A percentile compares a stretch with the other conserved stretches of the same genome.
Evolutionary conservation across 1,140 invertebrate species (phyloP).

Genomic region (Leptinotarsa lineolata): DNA sequence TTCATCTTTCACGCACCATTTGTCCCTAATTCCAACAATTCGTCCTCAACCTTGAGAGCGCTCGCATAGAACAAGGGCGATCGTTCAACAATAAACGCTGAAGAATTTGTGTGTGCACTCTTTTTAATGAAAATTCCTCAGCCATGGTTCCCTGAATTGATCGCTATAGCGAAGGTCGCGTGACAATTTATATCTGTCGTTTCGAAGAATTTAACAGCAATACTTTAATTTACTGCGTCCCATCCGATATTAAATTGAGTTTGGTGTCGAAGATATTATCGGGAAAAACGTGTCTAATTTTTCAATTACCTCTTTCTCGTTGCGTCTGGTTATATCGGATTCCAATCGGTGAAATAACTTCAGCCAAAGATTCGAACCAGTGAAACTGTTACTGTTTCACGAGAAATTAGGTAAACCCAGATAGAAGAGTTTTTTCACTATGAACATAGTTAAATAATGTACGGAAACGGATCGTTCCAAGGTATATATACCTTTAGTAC

Average conservation of each 20-base stretch:
- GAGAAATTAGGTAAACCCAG: too few species aligned
- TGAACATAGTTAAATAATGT: too few species aligned
- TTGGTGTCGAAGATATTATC: too few species aligned
- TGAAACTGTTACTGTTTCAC: too few species aligned
- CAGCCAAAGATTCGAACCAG: too few species aligned
- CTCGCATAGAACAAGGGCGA: neutral
- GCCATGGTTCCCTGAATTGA: slow-evolving; percentile 3
- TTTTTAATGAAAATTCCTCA: slow-evolving; percentile 18
- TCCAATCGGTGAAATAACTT: neutral
- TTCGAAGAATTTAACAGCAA: neutral
- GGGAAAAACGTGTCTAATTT: neutral
- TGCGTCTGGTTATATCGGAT: neutral
- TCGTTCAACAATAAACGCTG: slow-evolving; percentile 1
- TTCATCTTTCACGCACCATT: neutral
- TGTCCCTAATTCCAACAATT: neutral
- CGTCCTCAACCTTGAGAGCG: neutral
- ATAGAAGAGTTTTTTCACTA: too few species aligned
- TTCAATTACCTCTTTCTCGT: neutral
- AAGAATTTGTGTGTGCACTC: slow-evolving; percentile 10
- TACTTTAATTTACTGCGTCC: neutral
- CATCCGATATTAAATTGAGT: neutral
- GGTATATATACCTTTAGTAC: too few species aligned
- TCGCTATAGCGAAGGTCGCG: slow-evolving; percentile 1
- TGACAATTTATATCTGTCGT: neutral
- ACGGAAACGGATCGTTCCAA: too few species aligned